Evolutionary conservation across 2,888 invertebrate species (phyloP).

Genomic region (Leptopilina myrica): DNA sequence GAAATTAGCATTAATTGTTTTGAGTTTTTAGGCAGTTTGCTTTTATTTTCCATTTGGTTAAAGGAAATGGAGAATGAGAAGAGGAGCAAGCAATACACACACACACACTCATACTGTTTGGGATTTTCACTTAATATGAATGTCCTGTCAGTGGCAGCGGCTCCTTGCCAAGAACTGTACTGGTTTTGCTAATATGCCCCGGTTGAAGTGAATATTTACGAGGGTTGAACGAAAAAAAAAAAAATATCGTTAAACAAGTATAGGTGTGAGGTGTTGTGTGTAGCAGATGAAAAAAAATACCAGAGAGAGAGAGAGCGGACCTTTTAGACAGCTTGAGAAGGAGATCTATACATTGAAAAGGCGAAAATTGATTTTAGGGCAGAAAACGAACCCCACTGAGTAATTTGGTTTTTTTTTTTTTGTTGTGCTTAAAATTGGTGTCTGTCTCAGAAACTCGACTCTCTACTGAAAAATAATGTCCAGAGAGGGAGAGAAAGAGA

Average conservation of each 20-base stretch:
- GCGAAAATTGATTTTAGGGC: slow-evolving; percentile 60
- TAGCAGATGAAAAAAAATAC: background rate
- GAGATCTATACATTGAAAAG: slow-evolving; percentile 39
- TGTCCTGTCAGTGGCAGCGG: slow-evolving; percentile 75
- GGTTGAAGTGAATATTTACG: slow-evolving; percentile 73
- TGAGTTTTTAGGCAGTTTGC: too few relatives aligned
- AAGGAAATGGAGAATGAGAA: too few relatives aligned
- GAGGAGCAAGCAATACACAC: too few relatives aligned
- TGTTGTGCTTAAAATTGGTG: slow-evolving; percentile 49
- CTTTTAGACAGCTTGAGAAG: slow-evolving; percentile 23
- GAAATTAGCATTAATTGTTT: too few relatives aligned
- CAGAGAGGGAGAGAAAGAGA: background rate
- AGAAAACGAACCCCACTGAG: slow-evolving; percentile 11
- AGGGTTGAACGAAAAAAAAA: slow-evolving; percentile 54
- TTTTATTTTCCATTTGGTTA: too few relatives aligned
- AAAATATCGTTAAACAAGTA: slow-evolving; percentile 55
- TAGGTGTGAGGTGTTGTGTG: slow-evolving; percentile 30
- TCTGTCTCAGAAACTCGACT: slow-evolving; percentile 47
- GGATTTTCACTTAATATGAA: slow-evolving; percentile 65
- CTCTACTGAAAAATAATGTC: background rate
- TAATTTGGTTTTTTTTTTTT: too few relatives aligned
- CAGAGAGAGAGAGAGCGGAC: background rate
- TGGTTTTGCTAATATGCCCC: slow-evolving; percentile 68
- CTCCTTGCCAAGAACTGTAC: slow-evolving; percentile 73
- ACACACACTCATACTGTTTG: too few relatives aligned